Base-by-base conservation (phyloP, 2,888 invertebrate genomes). In the Drosophila neoperkinsi region DNA sequence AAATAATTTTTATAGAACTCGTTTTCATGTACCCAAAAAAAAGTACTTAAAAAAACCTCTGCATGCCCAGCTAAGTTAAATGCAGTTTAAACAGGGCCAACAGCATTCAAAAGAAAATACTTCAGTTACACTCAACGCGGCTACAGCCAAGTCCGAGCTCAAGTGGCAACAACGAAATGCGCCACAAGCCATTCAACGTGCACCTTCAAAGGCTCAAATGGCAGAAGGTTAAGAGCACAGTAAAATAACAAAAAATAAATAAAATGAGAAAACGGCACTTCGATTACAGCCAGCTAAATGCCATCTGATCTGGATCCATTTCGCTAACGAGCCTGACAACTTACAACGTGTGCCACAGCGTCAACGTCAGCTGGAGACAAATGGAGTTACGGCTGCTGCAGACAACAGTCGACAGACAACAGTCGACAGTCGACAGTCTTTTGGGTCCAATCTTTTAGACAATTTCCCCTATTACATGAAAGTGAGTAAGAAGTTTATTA, bases 311-410 rank as follows among this genome's bases (percentile, higher is more conserved):
- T 72, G 59, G 50, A 67, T 60, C 62, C 73, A 74, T 79, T 77
- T 79, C 57, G 61, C 69, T 55, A 59, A 66, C 52, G 43, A 60
- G 59, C 65, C 55, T 72, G 75, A 77, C 75, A 77, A 72, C 62
- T 62, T 63, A 67, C 79, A 73, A 63, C 68, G 49, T 73, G 77
- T 77, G 50, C 31, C 55, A 41, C 56, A 71, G 49, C 57, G 41
- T 77, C 71, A 62, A 71, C 41, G 71, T 71, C 71, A 70, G 49
- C 36, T 28, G 38, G 28, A 46, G 62, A 61, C 72, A 59, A 77
- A 77, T 65, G 66, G 58, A 77, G 72, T 46, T 51, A 49, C 28
- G 6, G 50, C 77, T 46, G 21, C 36, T 21, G 4, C 5, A 6
- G 5, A 34, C 57, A 60, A 74, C 74, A 67, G 67, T 13, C 28